phyloP scores from a whole-genome alignment of 64 coral and sea anemone genomes.

The Cladopsammia gracilis region DNA sequence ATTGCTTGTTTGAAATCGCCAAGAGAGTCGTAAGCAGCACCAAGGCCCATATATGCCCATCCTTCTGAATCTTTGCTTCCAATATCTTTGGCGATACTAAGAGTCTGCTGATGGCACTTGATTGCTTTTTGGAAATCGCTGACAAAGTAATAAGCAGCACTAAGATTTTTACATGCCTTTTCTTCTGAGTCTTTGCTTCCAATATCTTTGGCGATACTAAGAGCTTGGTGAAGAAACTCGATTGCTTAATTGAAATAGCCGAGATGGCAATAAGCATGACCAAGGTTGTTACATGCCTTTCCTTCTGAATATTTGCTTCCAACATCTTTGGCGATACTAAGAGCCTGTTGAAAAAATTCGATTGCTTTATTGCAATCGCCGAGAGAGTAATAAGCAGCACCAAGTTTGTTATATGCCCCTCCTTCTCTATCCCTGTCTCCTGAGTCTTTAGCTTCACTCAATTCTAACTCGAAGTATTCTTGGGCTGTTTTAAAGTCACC shows the following conservation, averaged over 20 bases:
- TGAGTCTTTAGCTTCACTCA: neutral
- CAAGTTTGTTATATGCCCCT: neutral
- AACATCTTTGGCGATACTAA: neutral
- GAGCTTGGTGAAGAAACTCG: neutral
- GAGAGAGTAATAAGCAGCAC: constrained; percentile 3
- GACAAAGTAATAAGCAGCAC: neutral
- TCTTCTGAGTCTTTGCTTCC: constrained; percentile 16
- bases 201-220: constrained; percentile 3
- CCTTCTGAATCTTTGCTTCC: too few species aligned
- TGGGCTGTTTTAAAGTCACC: too few species aligned
- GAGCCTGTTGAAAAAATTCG: neutral
- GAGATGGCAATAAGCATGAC: neutral
- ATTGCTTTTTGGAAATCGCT: neutral
- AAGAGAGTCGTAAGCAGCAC: neutral
- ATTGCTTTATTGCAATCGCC: neutral
- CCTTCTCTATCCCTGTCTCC: neutral
- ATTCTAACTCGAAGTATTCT: too few species aligned
- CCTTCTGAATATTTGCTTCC: neutral
- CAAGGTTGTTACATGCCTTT: neutral
- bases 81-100: too few species aligned
- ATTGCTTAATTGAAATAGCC: neutral
- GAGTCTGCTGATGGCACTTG: too few species aligned
- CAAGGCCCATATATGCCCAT: too few species aligned
- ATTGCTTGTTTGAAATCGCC: neutral
- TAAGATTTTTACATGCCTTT: neutral